These are phyloP conservation scores for Xenopus borealis DNA, from an alignment of 2,113 vertebrate species.

Conservation along the genomic window DNA sequence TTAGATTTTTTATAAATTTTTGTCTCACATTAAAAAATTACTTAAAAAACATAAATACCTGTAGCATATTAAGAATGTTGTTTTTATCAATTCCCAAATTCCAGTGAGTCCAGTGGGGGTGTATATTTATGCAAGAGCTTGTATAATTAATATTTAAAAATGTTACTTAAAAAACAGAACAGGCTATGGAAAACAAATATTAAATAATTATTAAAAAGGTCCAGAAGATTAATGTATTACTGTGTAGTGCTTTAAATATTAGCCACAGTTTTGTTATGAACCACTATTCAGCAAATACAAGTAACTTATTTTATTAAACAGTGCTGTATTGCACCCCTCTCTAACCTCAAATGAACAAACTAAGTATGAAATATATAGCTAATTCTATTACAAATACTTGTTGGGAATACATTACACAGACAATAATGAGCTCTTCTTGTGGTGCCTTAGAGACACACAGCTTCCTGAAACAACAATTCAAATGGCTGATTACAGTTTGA, in stretches of 20 bases:
- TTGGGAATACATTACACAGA: slow-evolving; percentile 48
- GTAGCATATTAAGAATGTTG: too few species aligned
- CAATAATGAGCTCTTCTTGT: slow-evolving; percentile 41
- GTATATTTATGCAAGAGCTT: too few species aligned
- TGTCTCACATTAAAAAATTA: too few species aligned
- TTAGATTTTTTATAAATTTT: too few species aligned
- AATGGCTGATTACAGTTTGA: slow-evolving; percentile 51
- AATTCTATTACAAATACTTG: slow-evolving; percentile 48
- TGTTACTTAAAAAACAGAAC: too few species aligned
- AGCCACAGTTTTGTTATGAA: slow-evolving; percentile 18
- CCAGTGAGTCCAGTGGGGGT: too few species aligned
- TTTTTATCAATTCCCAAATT: too few species aligned
- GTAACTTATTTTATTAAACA: slow-evolving; percentile 43
- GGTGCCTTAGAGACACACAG: slow-evolving; percentile 43
- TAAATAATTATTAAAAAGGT: too few species aligned
- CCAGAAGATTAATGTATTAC: neutral
- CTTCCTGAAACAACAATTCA: slow-evolving; percentile 53
- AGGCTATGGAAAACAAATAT: too few species aligned
- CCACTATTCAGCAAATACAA: slow-evolving; percentile 26
- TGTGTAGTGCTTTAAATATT: neutral
- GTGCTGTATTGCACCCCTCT: slow-evolving; percentile 45
- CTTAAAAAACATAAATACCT: too few species aligned
- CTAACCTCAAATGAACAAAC: slow-evolving; percentile 49
- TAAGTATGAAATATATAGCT: slow-evolving; percentile 43
- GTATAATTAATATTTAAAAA: too few species aligned